A percentile compares a stretch with the other conserved stretches of the same genome.
Evolutionary conservation across 2,113 vertebrate genomes (phyloP).

Genomic region (Perca schrenkii): DNA sequence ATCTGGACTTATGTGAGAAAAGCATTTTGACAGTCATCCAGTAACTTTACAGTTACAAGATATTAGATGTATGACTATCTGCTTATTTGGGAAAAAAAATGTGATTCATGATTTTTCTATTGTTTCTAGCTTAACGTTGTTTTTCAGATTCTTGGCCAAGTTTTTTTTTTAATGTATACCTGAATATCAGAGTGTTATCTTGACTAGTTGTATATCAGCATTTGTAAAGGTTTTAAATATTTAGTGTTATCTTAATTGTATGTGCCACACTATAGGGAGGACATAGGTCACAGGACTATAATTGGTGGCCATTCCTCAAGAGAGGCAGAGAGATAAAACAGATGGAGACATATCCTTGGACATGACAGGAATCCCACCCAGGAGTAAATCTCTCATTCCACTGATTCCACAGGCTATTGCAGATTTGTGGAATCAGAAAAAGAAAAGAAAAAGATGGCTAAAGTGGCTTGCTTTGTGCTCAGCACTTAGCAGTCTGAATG

Average conservation of each 20-base stretch:
- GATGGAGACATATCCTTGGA: not conserved
- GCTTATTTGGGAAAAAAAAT: not conserved
- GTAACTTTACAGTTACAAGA: not conserved
- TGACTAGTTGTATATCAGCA: not conserved
- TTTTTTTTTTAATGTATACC: not conserved
- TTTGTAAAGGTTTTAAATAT: not conserved
- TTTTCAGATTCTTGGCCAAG: not conserved
- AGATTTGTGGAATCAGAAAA: too few relatives aligned
- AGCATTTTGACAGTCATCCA: constrained; percentile 12
- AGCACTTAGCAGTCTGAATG: not conserved
- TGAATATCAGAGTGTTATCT: not conserved
- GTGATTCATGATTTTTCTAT: not conserved
- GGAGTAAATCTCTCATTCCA: not conserved
- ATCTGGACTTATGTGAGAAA: constrained; percentile 5
- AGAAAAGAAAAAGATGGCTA: not conserved
- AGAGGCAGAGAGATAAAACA: not conserved
- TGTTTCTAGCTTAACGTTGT: not conserved
- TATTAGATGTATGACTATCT: not conserved
- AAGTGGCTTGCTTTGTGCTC: not conserved
- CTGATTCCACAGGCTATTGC: too few relatives aligned
- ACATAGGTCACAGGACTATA: not conserved
- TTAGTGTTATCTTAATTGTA: not conserved
- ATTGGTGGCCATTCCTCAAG: not conserved
- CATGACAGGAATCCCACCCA: too few relatives aligned
- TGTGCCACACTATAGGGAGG: not conserved